Evolutionary conservation across 2,888 invertebrate genomes (phyloP).

Genomic region (Phyllotreta striolata): DNA sequence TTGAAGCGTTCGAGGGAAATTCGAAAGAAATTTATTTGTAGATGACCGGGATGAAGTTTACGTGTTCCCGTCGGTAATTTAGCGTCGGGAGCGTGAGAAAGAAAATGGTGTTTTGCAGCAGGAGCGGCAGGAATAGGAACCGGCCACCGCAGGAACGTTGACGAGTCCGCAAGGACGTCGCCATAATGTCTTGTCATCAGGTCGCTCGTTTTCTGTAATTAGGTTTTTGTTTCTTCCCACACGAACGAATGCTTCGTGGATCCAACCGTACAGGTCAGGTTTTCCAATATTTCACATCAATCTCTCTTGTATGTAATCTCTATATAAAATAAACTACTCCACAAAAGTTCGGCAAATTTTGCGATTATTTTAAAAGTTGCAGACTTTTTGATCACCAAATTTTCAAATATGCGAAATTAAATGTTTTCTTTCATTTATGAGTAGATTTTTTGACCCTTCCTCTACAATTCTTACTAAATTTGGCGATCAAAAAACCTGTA

Average conservation of each 20-base stretch:
- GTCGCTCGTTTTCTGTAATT: conserved; percentile 60
- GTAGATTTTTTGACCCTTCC: too few relatives aligned
- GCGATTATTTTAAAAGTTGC: too few relatives aligned
- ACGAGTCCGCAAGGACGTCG: conserved; percentile 59
- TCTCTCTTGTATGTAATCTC: not conserved
- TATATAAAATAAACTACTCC: too few relatives aligned
- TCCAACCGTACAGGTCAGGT: conserved; percentile 29
- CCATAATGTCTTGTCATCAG: conserved; percentile 61
- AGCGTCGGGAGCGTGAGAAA: conserved; percentile 55
- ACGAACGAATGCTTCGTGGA: conserved; percentile 50
- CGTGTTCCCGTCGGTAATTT: conserved; percentile 48
- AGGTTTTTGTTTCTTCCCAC: conserved; percentile 59
- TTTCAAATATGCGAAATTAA: too few relatives aligned
- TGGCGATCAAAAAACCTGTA: too few relatives aligned
- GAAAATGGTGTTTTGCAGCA: conserved; percentile 53
- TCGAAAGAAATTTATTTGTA: conserved; percentile 40
- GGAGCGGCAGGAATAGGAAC: conserved; percentile 37
- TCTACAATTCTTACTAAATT: too few relatives aligned
- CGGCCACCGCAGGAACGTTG: conserved; percentile 48
- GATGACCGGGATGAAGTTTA: conserved; percentile 43
- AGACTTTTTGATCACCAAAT: too few relatives aligned
- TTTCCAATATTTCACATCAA: not conserved
- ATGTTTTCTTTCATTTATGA: too few relatives aligned
- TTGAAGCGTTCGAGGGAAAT: conserved; percentile 28
- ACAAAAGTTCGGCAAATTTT: too few relatives aligned